Evolutionary conservation across 2,113 vertebrate species (phyloP), one percentile per base, ranked within the genome.

Genomic region (Picathartes gymnocephalus): DNA sequence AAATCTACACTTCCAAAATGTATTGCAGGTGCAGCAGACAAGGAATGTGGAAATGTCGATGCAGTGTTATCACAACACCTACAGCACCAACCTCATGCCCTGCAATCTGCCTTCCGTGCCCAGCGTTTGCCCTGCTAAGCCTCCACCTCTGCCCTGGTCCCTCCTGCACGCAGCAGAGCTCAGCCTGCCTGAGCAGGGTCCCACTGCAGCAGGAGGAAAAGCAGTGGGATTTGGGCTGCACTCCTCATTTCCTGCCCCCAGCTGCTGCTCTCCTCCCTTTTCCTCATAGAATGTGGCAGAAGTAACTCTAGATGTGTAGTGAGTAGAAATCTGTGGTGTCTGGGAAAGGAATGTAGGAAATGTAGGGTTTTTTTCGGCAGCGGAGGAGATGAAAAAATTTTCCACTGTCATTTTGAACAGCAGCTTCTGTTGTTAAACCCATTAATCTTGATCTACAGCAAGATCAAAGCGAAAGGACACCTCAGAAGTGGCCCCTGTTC

Each of bases 341-440:
- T 27, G 14, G 44, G 33, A 87, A 60, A 22, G 24, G 18, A 78
- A n/a, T 17, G 40, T 5, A 47, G 35, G 18, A 56, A 61, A 68
- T 13, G 8, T 1, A 57, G 5, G 2, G 0, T 1, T 33, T 69
- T 73, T 21, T 13, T 28, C 2, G 2, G 50, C 11, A 44, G 25
- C 1, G 2, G 19, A 66, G 13, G 9, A 81, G 23, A 80, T 17
- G 14, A 58, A 70, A 94, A 89, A 39, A 30, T 3, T 77, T 86
- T 51, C 18, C 10, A 14, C n/a, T 45, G 37, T 28, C 35, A 51
- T 53, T 86, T 48, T 74, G 60, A 93, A 58, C 44, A 9, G 18
- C 30, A 78, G 15, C 35, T 85, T 74, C 84, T 89, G 15, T 25
- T 76, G 13, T 48, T 62, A 78, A 39, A 51, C 5, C 24, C 19